phyloP scores from a whole-genome alignment of 2,797 vertebrate species.

The Morus bassanus region DNA sequence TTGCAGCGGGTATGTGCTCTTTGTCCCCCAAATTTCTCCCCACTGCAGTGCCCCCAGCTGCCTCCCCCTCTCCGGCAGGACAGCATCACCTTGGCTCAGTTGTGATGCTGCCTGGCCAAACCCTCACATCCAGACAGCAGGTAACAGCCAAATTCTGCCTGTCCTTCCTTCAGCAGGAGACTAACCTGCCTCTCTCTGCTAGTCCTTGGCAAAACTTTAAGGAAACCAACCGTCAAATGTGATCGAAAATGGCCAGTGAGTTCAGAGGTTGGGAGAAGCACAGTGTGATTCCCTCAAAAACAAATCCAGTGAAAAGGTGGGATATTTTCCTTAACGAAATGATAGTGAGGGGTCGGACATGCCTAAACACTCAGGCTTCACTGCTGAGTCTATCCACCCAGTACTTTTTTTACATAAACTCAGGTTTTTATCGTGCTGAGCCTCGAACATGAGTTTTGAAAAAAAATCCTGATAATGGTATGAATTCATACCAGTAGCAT shows the following conservation, averaged over 20 bases:
- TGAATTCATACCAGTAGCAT: rapidly evolving
- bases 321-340: neutral
- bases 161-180: neutral
- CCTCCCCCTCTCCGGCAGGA: neutral
- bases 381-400: neutral
- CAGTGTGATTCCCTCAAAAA: neutral
- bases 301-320: neutral
- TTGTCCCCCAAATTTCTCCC: neutral
- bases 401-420: neutral
- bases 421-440: neutral
- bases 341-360: rapidly evolving
- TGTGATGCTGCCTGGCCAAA: neutral
- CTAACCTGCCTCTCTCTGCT: neutral
- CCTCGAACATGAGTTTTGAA: rapidly evolving
- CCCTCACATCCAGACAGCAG: rapidly evolving
- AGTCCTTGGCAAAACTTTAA: neutral
- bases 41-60: rapidly evolving
- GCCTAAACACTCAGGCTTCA: neutral
- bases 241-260: neutral
- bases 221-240: rapidly evolving
- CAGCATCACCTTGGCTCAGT: neutral
- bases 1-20: neutral
- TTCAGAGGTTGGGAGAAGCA: neutral
- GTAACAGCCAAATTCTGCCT: neutral
- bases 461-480: neutral